Evolutionary conservation across 2,888 invertebrate species (phyloP), one percentile per base, ranked within the genome.

Genomic region (Campopleginae sp.): DNA sequence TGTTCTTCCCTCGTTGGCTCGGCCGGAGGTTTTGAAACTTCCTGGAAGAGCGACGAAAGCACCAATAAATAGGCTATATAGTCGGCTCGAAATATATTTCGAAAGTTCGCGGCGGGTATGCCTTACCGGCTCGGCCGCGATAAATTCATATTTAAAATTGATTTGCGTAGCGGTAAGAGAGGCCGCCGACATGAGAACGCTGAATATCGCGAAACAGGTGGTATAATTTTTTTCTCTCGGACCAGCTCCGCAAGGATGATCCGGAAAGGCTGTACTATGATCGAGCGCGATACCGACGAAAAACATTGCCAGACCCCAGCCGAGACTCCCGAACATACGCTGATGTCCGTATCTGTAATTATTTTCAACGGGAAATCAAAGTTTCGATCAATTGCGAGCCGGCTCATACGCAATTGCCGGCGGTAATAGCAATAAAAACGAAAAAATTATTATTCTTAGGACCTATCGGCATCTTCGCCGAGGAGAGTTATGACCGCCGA

Each of bases 261-360:
- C 96, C 33, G 98, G 97, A 94, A 99, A 99, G 0, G 98, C 97
- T 27, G 98, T 98, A 81, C 99, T 98, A 94, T 99, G 98, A 94
- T 99, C 99, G 85, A 99, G 95, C 1, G 98, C 98, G 90, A 98
- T 98, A 83, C 98, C 98, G 84, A 99, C 98, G 93, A 99, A 97
- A 94, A 99, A 99, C 99, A 99, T 99, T 66, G 99, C 98, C 89
- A 99, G 95, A 42, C 98, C 99, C 99, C 99, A 99, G 65, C 99
- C 99, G 80, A 99, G 95, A 23, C 98, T 99, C 1, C 99, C 99
- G 92, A 99, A 99, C 98, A 99, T 99, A 89, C 99, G 96, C 94
- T 99, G 99, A 91, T 98, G 97, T 0, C 99, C 99, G 93, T 99
- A 98, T 89, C 97, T 95, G 87, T 4, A 72, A 86, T 70, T 17